These are phyloP conservation scores for Andricus quercusramuli DNA, from an alignment of 2,888 invertebrate species.

Conservation along the genomic window DNA sequence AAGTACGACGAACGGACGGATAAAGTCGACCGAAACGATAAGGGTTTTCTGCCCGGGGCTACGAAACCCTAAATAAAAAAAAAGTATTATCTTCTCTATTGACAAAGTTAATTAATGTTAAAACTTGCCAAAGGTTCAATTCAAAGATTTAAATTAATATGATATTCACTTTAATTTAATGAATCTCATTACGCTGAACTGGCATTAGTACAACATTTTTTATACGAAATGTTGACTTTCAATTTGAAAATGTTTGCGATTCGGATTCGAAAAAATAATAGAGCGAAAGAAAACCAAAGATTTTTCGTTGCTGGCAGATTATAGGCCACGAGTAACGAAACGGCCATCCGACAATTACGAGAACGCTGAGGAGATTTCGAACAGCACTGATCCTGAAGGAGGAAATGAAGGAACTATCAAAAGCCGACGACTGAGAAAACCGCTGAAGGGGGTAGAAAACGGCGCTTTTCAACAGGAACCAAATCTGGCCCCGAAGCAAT, in stretches of 20 bases:
- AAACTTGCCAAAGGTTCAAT: no score
- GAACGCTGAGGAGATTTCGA: slow-evolving; percentile 73
- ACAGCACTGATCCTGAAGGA: slow-evolving; percentile 71
- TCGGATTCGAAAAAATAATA: slow-evolving; percentile 25
- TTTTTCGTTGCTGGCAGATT: slow-evolving; percentile 55
- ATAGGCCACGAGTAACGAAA: slow-evolving; percentile 65
- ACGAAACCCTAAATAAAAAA: no score
- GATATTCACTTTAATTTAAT: not conserved
- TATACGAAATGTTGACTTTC: not conserved
- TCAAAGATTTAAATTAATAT: no score
- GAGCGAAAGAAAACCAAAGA: slow-evolving; percentile 40
- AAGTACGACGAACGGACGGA: no score
- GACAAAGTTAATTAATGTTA: no score
- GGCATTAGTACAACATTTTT: not conserved
- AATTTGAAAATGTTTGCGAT: slow-evolving; percentile 17
- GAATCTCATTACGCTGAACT: not conserved
- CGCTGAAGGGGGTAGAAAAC: slow-evolving; percentile 87
- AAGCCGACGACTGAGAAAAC: slow-evolving; percentile 79
- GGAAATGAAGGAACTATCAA: slow-evolving; percentile 69
- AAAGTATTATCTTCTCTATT: not conserved
- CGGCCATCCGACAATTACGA: slow-evolving; percentile 74
- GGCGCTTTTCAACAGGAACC: slow-evolving; percentile 86
- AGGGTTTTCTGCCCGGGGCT: no score
- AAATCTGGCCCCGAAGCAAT: slow-evolving; percentile 80
- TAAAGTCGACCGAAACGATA: no score